Percentiles rank a stretch among this genome's conserved stretches.
These are phyloP conservation scores for Poecilobothrus nobilitatus DNA, from an alignment of 2,888 invertebrate genomes.

Conservation along the genomic window DNA sequence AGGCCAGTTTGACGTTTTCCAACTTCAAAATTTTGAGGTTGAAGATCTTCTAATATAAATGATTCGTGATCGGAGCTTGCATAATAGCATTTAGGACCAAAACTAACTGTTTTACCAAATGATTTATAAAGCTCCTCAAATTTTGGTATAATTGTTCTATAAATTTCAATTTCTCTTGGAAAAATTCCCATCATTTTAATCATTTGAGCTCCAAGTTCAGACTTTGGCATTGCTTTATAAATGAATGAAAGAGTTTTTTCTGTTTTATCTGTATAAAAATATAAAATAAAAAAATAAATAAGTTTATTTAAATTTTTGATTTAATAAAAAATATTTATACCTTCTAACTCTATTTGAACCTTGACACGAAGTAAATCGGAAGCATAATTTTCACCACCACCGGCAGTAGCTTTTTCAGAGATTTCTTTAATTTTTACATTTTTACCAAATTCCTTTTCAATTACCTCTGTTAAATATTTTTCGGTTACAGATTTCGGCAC, in stretches of 20 bases:
- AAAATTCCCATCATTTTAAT: constrained; percentile 26
- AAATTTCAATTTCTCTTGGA: constrained; percentile 38
- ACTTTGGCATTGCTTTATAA: constrained; percentile 30
- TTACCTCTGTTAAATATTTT: constrained; percentile 27
- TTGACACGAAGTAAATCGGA: constrained; percentile 30
- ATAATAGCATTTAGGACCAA: constrained; percentile 34
- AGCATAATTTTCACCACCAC: constrained; percentile 35
- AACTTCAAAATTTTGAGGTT: constrained; percentile 32
- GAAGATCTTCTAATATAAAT: constrained; percentile 37
- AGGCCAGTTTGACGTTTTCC: constrained; percentile 32
- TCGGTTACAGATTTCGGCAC: constrained; percentile 29
- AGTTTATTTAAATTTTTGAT: background rate
- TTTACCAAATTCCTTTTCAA: constrained; percentile 26
- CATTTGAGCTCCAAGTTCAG: constrained; percentile 29
- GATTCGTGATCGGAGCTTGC: constrained; percentile 17
- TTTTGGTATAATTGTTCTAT: constrained; percentile 31
- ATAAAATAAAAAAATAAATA: background rate
- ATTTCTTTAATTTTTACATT: constrained; percentile 27
- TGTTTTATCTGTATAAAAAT: constrained; percentile 26
- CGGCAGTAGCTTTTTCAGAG: constrained; percentile 24
- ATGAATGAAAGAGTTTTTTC: constrained; percentile 30
- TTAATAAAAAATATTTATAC: constrained; percentile 20
- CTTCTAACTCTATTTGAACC: constrained; percentile 27
- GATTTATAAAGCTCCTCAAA: constrained; percentile 35
- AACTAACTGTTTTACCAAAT: constrained; percentile 27